Evolutionary conservation across 2,113 vertebrate species (phyloP).

Genomic region (Notiomystis cincta): DNA sequence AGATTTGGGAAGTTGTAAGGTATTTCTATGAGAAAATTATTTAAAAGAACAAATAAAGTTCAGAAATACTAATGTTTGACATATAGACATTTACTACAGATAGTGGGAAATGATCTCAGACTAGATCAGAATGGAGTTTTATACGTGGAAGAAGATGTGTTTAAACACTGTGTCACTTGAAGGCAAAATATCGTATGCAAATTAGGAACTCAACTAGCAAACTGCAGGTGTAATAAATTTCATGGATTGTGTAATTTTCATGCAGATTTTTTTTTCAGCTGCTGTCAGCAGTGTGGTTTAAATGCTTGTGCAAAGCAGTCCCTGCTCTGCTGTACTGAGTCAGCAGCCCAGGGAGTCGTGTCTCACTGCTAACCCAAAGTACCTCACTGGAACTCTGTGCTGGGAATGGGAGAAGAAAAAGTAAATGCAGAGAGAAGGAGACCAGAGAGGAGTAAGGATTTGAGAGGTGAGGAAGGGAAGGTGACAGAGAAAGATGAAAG

Average conservation of each 20-base stretch:
- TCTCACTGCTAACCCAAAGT: not conserved
- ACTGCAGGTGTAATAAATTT: conserved; percentile 48
- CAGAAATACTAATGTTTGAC: not conserved
- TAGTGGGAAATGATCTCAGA: not conserved
- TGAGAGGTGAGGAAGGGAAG: not conserved
- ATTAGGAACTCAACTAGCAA: not conserved
- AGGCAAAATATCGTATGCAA: not conserved
- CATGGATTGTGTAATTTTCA: not conserved
- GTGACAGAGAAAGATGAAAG: not conserved
- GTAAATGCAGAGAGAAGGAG: not conserved
- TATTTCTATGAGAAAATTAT: not conserved
- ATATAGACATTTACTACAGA: not conserved
- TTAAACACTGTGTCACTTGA: not conserved
- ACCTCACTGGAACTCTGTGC: not conserved
- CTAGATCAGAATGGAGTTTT: not conserved
- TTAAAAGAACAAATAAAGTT: not conserved
- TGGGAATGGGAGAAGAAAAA: not conserved
- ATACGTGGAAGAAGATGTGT: not conserved
- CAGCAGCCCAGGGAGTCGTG: not conserved
- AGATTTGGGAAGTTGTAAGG: not conserved
- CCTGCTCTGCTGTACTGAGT: not conserved
- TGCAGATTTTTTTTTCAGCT: not conserved
- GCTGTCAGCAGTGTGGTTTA: not conserved
- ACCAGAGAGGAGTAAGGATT: not conserved
- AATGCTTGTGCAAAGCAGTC: not conserved